Evolutionary conservation across 2,113 vertebrate genomes (phyloP).

Genomic region (Brachypteracias leptosomus): DNA sequence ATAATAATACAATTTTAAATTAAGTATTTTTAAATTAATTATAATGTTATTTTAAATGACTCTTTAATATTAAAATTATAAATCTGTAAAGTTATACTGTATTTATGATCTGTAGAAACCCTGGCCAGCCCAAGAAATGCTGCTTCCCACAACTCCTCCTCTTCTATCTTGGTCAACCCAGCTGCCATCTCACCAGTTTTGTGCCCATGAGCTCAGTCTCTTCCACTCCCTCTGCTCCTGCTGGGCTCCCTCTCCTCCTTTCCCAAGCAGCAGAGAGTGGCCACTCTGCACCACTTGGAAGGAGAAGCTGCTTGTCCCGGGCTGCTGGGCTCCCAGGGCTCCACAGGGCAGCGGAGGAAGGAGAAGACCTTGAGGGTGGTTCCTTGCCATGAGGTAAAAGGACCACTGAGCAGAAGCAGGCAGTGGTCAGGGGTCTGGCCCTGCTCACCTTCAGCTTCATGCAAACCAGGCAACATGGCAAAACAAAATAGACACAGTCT

Average conservation of each 20-base stretch:
- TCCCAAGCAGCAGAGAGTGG: neutral
- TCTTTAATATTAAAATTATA: no score
- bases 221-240: neutral
- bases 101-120: neutral
- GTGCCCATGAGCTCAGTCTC: neutral
- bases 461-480: neutral
- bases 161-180: neutral
- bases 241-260: neutral
- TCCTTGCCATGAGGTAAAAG: neutral
- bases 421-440: neutral
- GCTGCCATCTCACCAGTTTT: neutral
- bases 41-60: no score
- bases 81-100: neutral
- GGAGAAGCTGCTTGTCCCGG: neutral
- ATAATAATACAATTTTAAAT: neutral
- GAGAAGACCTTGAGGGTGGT: neutral
- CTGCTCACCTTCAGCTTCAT: neutral
- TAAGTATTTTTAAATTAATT: no score
- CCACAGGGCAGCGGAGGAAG: neutral
- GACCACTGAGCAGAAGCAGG: neutral
- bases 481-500: accelerated
- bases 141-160: neutral
- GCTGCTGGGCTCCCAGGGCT: neutral
- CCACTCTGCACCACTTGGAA: neutral
- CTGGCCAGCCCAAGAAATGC: neutral